Conservation (phyloP, 2,888 invertebrate species). For the Campaea margaritaria region DNA sequence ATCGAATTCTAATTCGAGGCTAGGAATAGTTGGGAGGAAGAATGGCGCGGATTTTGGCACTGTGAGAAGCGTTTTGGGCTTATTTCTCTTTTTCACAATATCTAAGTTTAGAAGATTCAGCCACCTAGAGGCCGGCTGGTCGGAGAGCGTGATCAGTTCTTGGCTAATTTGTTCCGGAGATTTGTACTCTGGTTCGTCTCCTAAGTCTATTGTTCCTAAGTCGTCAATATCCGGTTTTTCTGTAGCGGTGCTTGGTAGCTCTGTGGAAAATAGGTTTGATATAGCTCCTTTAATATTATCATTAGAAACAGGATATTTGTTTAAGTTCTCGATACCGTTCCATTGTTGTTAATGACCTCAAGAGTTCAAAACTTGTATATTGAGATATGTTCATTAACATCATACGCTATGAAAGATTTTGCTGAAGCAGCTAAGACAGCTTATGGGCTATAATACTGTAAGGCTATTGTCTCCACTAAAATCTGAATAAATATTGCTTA, state of each 20-base stretch:
- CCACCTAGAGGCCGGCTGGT: slow-evolving; percentile 95
- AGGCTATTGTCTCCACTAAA: no score
- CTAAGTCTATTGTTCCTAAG: slow-evolving; percentile 68
- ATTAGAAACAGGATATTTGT: no score
- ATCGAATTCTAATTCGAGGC: slow-evolving; percentile 93
- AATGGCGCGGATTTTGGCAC: slow-evolving; percentile 96
- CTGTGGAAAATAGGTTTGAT: slow-evolving; percentile 50
- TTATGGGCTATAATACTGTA: no score
- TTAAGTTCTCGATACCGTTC: no score
- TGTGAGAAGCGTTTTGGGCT: slow-evolving; percentile 93
- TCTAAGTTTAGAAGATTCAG: slow-evolving; percentile 95
- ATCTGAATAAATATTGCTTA: no score
- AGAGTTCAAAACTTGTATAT: no score
- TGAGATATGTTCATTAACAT: no score
- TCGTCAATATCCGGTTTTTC: slow-evolving; percentile 79
- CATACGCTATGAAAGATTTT: no score
- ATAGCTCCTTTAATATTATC: background rate
- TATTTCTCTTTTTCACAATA: slow-evolving; percentile 94
- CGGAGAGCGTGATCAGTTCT: slow-evolving; percentile 94
- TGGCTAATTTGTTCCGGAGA: slow-evolving; percentile 91
- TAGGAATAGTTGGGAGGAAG: slow-evolving; percentile 96
- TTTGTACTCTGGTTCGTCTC: slow-evolving; percentile 86
- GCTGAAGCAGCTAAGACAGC: no score
- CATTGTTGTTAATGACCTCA: no score
- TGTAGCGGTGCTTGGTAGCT: slow-evolving; percentile 75